Percentiles rank a stretch among this genome's conserved stretches.
Conservation (phyloP, 2,888 invertebrate genomes). For the Chesias legatella region DNA sequence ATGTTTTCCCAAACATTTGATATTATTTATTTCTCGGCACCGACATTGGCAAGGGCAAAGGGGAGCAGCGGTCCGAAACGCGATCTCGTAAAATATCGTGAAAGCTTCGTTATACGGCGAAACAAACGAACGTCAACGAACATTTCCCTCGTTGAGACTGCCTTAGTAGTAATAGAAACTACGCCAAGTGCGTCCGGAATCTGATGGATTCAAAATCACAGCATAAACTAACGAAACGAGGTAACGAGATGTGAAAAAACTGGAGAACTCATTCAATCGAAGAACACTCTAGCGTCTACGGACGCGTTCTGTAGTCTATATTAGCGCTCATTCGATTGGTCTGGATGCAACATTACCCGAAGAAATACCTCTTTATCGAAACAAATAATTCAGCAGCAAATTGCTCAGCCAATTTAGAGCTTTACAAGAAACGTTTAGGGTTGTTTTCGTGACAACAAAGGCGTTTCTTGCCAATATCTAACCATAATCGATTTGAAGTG, state of each 20-base stretch:
- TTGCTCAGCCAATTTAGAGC: slow-evolving; percentile 5
- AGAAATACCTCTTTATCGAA: slow-evolving; percentile 21
- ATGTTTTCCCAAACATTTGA: slow-evolving; percentile 7
- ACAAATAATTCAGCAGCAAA: slow-evolving; percentile 10
- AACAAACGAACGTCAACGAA: no score
- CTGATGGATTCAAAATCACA: no score
- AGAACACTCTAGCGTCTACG: no score
- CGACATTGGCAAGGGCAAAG: slow-evolving; percentile 18
- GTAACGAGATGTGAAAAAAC: no score
- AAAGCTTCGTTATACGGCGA: slow-evolving; percentile 20
- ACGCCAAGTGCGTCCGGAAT: no score
- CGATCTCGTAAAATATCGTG: slow-evolving; percentile 22
- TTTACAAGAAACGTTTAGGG: slow-evolving; percentile 2
- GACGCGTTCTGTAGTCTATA: no score
- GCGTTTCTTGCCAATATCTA: slow-evolving; percentile 20
- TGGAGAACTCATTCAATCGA: no score
- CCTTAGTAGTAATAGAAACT: no score
- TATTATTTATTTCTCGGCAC: slow-evolving; percentile 11
- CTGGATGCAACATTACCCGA: slow-evolving; percentile 4
- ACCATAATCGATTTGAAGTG: slow-evolving; percentile 19
- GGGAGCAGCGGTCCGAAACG: slow-evolving; percentile 16
- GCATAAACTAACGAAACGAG: no score
- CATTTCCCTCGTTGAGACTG: no score
- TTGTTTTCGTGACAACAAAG: slow-evolving; percentile 1
- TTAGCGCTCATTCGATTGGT: background rate